Percentiles rank a stretch among this genome's conserved stretches.
Conservation (phyloP, 2,888 invertebrate species). For the Papilio demoleus region DNA sequence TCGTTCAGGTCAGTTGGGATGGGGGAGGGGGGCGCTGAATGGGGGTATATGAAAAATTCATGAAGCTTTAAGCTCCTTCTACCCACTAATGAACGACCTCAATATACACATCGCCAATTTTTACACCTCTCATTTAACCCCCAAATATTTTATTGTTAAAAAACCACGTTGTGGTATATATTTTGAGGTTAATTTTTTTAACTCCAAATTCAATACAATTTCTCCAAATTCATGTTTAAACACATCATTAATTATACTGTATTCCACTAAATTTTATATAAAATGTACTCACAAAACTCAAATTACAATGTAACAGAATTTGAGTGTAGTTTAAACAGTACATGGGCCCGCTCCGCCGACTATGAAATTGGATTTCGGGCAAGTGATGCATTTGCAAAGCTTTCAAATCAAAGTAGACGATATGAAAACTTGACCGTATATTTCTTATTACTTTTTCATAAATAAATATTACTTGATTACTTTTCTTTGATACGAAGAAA, state of each 20-base stretch:
- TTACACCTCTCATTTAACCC: constrained; percentile 11
- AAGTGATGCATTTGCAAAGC: constrained; percentile 31
- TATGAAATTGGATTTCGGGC: constrained; percentile 29
- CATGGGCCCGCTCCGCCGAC: constrained; percentile 1
- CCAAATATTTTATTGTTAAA: too few relatives aligned
- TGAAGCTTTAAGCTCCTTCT: constrained; percentile 14
- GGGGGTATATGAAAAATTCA: constrained; percentile 26
- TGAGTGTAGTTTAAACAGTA: constrained; percentile 4
- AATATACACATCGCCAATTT: constrained; percentile 14
- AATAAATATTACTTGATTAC: constrained; percentile 20
- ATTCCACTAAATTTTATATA: neutral
- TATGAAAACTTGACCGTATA: constrained; percentile 18
- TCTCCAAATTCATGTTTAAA: too few relatives aligned
- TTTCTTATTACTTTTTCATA: constrained; percentile 16
- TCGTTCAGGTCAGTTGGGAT: constrained; percentile 17
- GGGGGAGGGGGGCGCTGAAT: neutral
- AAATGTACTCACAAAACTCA: neutral
- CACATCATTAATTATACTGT: too few relatives aligned
- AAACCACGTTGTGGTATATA: too few relatives aligned
- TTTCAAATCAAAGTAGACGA: constrained; percentile 32
- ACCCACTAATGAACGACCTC: constrained; percentile 28
- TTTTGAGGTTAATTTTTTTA: too few relatives aligned
- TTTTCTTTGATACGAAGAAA: neutral
- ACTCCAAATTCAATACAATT: too few relatives aligned
- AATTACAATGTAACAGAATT: constrained; percentile 21